Percentiles rank a stretch among this genome's conserved stretches.
Conservation (phyloP, 2,113 vertebrate genomes). For the Lethenteron reissneri region DNA sequence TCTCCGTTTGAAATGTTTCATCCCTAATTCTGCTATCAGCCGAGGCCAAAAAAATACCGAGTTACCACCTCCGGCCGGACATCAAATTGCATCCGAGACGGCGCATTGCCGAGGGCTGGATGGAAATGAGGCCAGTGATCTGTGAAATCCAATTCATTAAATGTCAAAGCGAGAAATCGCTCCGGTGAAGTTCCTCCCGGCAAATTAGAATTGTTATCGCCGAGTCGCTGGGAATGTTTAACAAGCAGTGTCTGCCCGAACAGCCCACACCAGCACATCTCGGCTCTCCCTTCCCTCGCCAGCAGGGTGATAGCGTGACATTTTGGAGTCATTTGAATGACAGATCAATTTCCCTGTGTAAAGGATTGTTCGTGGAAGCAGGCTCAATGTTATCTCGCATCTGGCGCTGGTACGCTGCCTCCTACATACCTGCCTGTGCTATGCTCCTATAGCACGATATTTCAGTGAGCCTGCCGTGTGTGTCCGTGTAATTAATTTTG, state of each 20-base stretch:
- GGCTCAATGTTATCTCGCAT: neutral
- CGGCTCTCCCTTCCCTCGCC: neutral
- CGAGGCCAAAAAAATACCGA: constrained; percentile 1
- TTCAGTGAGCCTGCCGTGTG: too few relatives aligned
- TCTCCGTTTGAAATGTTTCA: constrained; percentile 4
- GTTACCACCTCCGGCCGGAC: constrained; percentile 1
- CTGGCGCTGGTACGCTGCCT: too few relatives aligned
- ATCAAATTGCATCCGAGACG: neutral
- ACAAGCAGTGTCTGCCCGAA: neutral
- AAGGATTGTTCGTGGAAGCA: constrained; percentile 4
- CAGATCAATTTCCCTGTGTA: neutral
- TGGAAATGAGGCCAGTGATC: constrained; percentile 1
- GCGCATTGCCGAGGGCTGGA: neutral
- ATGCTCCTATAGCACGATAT: too few relatives aligned
- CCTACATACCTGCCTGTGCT: too few relatives aligned
- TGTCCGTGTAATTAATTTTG: too few relatives aligned
- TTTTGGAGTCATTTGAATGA: constrained; percentile 7
- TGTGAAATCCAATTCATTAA: constrained; percentile 5
- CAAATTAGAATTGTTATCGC: constrained; percentile 5
- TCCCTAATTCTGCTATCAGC: constrained; percentile 6
- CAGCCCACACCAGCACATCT: neutral
- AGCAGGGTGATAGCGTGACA: constrained; percentile 1
- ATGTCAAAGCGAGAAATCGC: constrained; percentile 7
- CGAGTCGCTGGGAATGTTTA: neutral
- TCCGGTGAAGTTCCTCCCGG: constrained; percentile 2